Evolutionary conservation across 1,140 invertebrate species (phyloP), one percentile per base, ranked within the genome.

Genomic region (Rhagoletis zephyria): DNA sequence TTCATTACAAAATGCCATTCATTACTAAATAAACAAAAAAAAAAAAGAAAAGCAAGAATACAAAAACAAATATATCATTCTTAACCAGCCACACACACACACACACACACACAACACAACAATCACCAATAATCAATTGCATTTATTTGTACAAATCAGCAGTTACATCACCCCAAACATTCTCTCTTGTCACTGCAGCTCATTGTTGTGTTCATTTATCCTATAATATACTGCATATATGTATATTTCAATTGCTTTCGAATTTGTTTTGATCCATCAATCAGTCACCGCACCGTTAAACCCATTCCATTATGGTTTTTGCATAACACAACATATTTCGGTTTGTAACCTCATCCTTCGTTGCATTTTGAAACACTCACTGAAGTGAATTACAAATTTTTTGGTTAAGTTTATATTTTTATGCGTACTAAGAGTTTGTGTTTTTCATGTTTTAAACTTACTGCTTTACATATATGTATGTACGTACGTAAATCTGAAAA

Each of bases 1-100:
- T 86, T 59, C 61, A 56, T 81, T 56, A 30, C 30, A 81, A 16
- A 51, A 81, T 56, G 48, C 42, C 74, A 81, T 81, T 81, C 74
- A 81, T 81, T 81, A 81, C 74, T 56, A 81, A 30, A 4, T 12
- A 81, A 77, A 6, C 7, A 40, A 67, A 67, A 48, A 85, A 85
- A 60, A 61, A 85, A 61, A 10, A 42, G 40, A 85, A 85, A 42
- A 14, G 30, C 59, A 85, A 59, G 59, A 60, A 59, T 16, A 42
- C n/a, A 74, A 4, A 19, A 74, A 42, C 6, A 42, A 30, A 40
- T 9, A 74, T 42, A 5, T n/a, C 12, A 16, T 85, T 12, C 30
- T 0, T 14, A 42, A 74, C 12, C 30, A 74, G n/a, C 56, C 2
- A 3, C 10, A 40, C 51, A 81, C 42, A 63, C 12, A 60, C 48